phyloP scores from a whole-genome alignment of 2,888 invertebrate genomes.

The Blomia tropicalis region DNA sequence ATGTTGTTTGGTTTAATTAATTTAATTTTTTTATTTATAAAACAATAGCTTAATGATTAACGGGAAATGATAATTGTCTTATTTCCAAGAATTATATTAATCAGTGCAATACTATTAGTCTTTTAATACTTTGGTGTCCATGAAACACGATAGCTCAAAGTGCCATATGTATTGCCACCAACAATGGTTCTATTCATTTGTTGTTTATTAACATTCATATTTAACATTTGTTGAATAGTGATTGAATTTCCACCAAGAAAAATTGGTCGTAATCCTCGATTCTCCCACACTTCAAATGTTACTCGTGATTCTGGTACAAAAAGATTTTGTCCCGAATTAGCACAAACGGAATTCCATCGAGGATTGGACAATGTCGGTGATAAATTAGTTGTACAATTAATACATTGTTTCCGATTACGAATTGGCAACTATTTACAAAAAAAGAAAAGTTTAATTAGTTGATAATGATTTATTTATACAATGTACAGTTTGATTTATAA shows the following conservation, averaged over 20 bases:
- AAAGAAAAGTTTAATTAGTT: neutral
- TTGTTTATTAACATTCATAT: slow-evolving; percentile 2
- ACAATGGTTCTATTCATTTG: neutral
- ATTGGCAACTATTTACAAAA: slow-evolving; percentile 17
- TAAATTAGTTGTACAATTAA: neutral
- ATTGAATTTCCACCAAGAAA: slow-evolving; percentile 11
- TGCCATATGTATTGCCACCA: slow-evolving; percentile 4
- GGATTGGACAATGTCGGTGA: neutral
- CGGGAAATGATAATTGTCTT: neutral
- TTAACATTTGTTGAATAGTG: neutral
- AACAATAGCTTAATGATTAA: neutral
- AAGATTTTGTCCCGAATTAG: neutral
- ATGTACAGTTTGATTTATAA: too few species aligned
- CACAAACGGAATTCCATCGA: slow-evolving; percentile 2
- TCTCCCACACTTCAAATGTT: slow-evolving; percentile 16
- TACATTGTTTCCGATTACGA: neutral
- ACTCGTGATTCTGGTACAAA: slow-evolving; percentile 6
- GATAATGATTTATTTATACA: neutral
- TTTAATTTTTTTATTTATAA: slow-evolving; percentile 1
- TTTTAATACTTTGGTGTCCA: slow-evolving; percentile 14
- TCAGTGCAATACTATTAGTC: neutral
- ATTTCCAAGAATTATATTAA: neutral
- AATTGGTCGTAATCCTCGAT: neutral
- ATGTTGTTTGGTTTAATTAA: neutral
- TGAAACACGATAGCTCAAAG: neutral